Base-by-base conservation (phyloP, 2,113 vertebrate genomes). In the Hiodon tergisus region DNA sequence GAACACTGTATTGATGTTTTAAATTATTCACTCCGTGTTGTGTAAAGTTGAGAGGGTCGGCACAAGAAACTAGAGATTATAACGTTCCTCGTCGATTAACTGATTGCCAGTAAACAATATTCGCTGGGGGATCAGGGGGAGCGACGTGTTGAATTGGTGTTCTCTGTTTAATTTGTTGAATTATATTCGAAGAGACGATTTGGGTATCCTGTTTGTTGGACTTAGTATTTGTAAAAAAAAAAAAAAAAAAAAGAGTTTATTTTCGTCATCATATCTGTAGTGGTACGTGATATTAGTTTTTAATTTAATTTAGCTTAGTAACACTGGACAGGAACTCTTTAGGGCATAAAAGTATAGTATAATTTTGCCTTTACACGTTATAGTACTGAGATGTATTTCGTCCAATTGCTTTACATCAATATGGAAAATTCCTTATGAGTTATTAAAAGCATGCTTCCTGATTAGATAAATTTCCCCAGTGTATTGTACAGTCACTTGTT, bases 11-110 rank as follows among this genome's bases (percentile, higher is more conserved):
- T 70, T 70, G 79, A 74, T 78, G 79, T 79, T 85, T 84, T 82
- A 83, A 84, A 85, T 80, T 67, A 81, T 81, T 79, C 75, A 84
- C 80, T 80, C 75, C 48, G 16, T 69, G 70, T 75, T 57, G 14
- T 58, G 70, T 5, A 74, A 73, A 79, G 60, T 71, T 31, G 10
- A 53, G 17, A 9, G 2, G 3, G 51, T 10, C 14, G 52, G 14
- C 52, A 47, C 9, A 53, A 50, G 60, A 7, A 59, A 59, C 73
- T 48, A 31, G 0, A 61, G 6, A 65, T 65, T 8, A 10, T 55
- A 73, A 16, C 13, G 14, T 52, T 11, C 60, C 53, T 51, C 72
- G 8, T 52, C 50, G 72, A 16, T 51, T 6, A 73, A 5, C 9
- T 2, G 51, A 55, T 65, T 10, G 16, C 71, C 57, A 2, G n/a